phyloP scores from a whole-genome alignment of 2,888 invertebrate species.

The Scelioninae gen. 1 region DNA sequence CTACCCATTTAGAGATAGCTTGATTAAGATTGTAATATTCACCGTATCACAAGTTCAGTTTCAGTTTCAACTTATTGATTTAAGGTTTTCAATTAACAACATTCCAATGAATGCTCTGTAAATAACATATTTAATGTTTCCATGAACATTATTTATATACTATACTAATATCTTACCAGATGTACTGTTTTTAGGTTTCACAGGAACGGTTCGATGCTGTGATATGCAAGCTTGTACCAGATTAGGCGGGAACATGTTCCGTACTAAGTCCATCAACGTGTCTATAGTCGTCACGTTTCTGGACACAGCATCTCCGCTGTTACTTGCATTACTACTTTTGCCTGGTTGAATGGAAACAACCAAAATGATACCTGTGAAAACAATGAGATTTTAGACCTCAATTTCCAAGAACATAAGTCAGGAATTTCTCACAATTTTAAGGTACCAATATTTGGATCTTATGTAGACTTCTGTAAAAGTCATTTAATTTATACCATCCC shows the following conservation, averaged over 20 bases:
- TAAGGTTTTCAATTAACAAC: background rate
- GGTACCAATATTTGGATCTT: no score
- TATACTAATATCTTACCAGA: no score
- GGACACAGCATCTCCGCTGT: slow-evolving; percentile 72
- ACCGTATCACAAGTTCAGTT: slow-evolving; percentile 3
- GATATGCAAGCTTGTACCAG: no score
- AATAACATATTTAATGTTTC: slow-evolving; percentile 7
- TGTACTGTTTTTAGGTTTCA: no score
- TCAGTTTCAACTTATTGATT: background rate
- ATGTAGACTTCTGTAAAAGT: no score
- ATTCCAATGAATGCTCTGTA: slow-evolving; percentile 3
- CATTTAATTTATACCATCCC: no score
- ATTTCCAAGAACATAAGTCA: no score
- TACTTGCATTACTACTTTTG: slow-evolving; percentile 82
- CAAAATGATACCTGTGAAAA: slow-evolving; percentile 89
- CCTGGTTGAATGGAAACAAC: slow-evolving; percentile 96
- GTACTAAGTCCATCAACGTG: slow-evolving; percentile 95
- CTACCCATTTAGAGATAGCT: background rate
- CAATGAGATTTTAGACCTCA: background rate
- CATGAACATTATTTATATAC: no score
- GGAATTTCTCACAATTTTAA: no score
- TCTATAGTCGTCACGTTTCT: slow-evolving; percentile 93
- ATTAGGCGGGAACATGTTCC: slow-evolving; percentile 97
- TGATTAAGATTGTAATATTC: slow-evolving; percentile 17
- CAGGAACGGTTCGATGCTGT: no score